Base-by-base conservation (phyloP, 2,888 invertebrate genomes). In the Glyphotaelius pellucidus region DNA sequence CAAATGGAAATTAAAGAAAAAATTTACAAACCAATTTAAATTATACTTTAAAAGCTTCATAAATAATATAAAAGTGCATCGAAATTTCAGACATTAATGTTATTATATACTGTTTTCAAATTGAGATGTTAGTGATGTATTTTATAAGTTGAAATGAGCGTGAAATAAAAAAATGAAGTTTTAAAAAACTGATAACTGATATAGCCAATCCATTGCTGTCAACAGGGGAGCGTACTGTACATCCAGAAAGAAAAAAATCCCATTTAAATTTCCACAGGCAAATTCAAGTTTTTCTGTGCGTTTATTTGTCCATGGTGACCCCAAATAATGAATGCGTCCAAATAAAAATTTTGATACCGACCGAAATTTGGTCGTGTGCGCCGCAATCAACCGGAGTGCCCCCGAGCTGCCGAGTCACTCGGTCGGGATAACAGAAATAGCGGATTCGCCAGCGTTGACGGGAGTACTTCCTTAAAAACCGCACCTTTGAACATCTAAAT, bases 391-490 rank as follows among this genome's bases (percentile, higher is more conserved):
- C 25, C 67, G n/a, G 67, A 25, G 7, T 2, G 67, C 67, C 67
- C 67, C n/a, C 25, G 67, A 67, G 25, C 67, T n/a, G 67, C 67
- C 67, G 67, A 67, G 67, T 67, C 67, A 67, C 67, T 67, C 67
- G 67, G 67, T 67, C 67, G 25, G 67, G 67, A 67, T 67, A 67
- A 67, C 67, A 67, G 67, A 67, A 67, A 67, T 67, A 67, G 67
- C 67, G 67, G 67, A 67, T 67, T 67, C 67, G 67, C 67, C 67
- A 67, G 67, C 67, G 67, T 67, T 67, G 67, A 7, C 67, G 67
- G 67, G 67, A 67, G 67, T 67, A 67, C 67, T 67, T 67, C 67
- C 67, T 67, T 67, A 67, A 67, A 67, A 67, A 67, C 67, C 67
- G 67, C 67, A 67, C 67, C 67, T 67, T 67, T 67, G 67, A 67